These are phyloP conservation scores for Folsomia candida DNA, from an alignment of 2,888 invertebrate species.

Conservation along the genomic window DNA sequence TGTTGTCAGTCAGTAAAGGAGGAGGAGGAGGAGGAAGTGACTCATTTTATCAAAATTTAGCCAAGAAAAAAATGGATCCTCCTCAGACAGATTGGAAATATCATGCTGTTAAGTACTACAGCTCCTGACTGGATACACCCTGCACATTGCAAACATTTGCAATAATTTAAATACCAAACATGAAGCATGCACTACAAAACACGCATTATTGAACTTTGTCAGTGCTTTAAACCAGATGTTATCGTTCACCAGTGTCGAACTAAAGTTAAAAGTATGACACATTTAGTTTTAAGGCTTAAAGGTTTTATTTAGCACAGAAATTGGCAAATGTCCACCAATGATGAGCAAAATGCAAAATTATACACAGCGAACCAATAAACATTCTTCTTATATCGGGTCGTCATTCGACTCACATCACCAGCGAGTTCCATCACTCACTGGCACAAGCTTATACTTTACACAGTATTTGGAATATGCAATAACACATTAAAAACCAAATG, in stretches of 20 bases:
- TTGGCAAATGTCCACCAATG: not conserved
- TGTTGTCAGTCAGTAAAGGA: not conserved
- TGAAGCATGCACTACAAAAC: not conserved
- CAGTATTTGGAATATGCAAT: no score
- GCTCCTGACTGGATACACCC: no score
- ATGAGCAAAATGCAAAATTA: not conserved
- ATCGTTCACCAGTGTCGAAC: not conserved
- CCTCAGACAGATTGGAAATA: not conserved
- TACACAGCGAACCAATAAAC: not conserved
- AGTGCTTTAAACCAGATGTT: not conserved
- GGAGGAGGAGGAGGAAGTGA: not conserved
- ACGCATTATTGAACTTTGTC: not conserved
- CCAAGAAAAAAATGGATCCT: not conserved
- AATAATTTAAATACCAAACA: slow-evolving; percentile 3
- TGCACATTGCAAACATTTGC: not conserved
- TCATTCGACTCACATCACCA: no score
- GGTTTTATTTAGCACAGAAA: slow-evolving; percentile 5
- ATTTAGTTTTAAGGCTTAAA: not conserved
- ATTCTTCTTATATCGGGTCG: not conserved
- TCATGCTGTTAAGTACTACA: no score
- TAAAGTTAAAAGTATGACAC: not conserved
- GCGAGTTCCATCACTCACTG: no score
- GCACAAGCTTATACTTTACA: no score
- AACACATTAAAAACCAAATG: no score
- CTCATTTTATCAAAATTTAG: not conserved